Percentiles rank a stretch among this genome's conserved stretches.
These are phyloP conservation scores for Microplitis mediator DNA, from an alignment of 1,140 invertebrate genomes.

Conservation along the genomic window DNA sequence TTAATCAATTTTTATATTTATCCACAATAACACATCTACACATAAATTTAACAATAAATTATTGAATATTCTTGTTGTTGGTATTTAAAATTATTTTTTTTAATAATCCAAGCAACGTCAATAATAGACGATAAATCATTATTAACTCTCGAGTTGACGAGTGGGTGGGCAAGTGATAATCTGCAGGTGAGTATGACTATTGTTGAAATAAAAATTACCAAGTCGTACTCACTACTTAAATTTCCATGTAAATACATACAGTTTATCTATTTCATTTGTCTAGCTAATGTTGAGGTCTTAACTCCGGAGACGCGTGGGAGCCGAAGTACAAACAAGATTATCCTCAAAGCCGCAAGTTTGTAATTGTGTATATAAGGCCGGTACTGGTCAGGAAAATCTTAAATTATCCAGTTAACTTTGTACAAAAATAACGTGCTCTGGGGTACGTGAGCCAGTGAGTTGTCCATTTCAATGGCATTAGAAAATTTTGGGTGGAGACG, in stretches of 20 bases:
- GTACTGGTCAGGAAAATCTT: constrained; percentile 27
- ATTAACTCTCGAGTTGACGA: constrained; percentile 21
- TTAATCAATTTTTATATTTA: background rate
- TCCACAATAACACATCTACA: background rate
- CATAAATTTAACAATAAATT: no score
- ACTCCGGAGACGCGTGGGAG: constrained; percentile 7
- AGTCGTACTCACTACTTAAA: background rate
- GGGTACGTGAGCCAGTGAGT: background rate
- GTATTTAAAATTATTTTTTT: no score
- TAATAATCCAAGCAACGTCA: no score
- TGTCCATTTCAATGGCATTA: constrained; percentile 16
- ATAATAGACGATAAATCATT: background rate
- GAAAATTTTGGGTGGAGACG: background rate
- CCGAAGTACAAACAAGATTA: constrained; percentile 35
- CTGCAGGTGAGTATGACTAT: constrained; percentile 54
- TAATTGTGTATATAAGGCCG: constrained; percentile 47
- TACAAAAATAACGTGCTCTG: constrained; percentile 23
- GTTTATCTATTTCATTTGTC: background rate
- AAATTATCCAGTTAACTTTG: constrained; percentile 58
- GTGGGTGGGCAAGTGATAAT: constrained; percentile 53
- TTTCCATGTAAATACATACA: background rate
- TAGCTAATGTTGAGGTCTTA: background rate
- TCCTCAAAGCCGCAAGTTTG: constrained; percentile 47
- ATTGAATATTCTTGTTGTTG: no score
- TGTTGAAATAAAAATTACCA: constrained; percentile 28